Conservation (phyloP, 2,888 invertebrate genomes). For the Gandaritis pyraliata region DNA sequence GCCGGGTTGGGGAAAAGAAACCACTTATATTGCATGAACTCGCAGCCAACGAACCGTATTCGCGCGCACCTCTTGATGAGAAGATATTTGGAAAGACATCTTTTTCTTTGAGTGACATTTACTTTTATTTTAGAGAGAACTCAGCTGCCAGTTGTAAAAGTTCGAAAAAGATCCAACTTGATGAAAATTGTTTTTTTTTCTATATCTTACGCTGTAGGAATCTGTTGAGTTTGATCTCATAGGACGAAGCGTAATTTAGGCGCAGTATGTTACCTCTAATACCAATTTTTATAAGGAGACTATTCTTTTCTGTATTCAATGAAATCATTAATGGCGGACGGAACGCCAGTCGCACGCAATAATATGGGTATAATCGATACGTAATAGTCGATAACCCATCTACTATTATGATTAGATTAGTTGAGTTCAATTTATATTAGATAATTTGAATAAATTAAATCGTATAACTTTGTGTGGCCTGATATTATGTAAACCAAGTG, state of each 20-base stretch:
- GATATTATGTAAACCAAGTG: background rate
- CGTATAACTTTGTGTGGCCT: background rate
- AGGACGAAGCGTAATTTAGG: too few relatives aligned
- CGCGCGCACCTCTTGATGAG: slow-evolving; percentile 29
- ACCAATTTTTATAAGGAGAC: too few relatives aligned
- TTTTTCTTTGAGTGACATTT: slow-evolving; percentile 30
- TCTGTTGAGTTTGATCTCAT: too few relatives aligned
- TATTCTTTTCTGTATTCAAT: too few relatives aligned
- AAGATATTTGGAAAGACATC: slow-evolving; percentile 22
- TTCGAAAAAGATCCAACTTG: slow-evolving; percentile 13
- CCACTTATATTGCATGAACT: slow-evolving; percentile 58
- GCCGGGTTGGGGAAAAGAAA: slow-evolving; percentile 47
- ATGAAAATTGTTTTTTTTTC: background rate
- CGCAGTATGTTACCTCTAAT: too few relatives aligned
- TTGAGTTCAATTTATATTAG: background rate
- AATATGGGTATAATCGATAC: too few relatives aligned
- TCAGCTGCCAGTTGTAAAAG: slow-evolving; percentile 21
- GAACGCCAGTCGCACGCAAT: too few relatives aligned
- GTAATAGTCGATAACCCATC: too few relatives aligned
- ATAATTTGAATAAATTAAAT: background rate
- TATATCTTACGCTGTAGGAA: too few relatives aligned
- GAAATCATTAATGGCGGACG: too few relatives aligned
- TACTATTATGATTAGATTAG: too few relatives aligned
- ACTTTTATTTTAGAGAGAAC: slow-evolving; percentile 20
- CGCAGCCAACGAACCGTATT: slow-evolving; percentile 53